Conservation (phyloP, 2,797 vertebrate species). For the Astyanax mexicanus region DNA sequence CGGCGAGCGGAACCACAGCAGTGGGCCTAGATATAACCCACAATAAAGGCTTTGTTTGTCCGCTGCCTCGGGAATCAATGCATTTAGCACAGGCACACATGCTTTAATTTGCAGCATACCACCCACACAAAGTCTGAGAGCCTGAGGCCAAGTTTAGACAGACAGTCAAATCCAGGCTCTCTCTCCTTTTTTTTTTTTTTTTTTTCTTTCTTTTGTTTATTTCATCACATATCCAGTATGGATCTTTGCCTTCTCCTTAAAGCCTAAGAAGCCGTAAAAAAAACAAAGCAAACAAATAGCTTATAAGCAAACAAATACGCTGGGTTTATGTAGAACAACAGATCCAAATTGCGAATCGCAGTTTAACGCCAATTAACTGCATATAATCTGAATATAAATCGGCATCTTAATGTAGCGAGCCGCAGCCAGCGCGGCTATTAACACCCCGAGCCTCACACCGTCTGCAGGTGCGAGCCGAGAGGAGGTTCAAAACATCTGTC, state of each 20-base stretch:
- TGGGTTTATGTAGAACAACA: not conserved
- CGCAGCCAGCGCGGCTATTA: slow-evolving; percentile 34
- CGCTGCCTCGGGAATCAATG: slow-evolving; percentile 42
- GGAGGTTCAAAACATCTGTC: slow-evolving; percentile 12
- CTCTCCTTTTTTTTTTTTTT: too few relatives aligned
- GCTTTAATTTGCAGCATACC: slow-evolving; percentile 46
- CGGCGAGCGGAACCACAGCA: slow-evolving; percentile 1
- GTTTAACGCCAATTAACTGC: not conserved
- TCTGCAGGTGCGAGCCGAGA: slow-evolving; percentile 37
- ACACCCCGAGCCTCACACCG: slow-evolving; percentile 19
- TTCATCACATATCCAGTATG: not conserved
- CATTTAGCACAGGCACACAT: slow-evolving; percentile 45
- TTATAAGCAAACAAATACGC: not conserved
- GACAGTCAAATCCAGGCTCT: slow-evolving; percentile 6
- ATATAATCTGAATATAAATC: not conserved
- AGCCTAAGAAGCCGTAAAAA: not conserved
- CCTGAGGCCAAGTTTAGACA: slow-evolving; percentile 12
- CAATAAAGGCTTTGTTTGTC: slow-evolving; percentile 43
- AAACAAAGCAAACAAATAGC: not conserved
- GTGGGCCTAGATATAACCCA: not conserved
- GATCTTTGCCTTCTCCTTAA: not conserved
- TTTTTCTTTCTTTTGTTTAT: not conserved
- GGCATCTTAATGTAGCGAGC: slow-evolving; percentile 10
- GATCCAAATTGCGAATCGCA: not conserved
- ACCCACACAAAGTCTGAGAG: slow-evolving; percentile 38